Evolutionary conservation across 2,888 invertebrate genomes (phyloP).

Genomic region (Lasioglossum lativentre): DNA sequence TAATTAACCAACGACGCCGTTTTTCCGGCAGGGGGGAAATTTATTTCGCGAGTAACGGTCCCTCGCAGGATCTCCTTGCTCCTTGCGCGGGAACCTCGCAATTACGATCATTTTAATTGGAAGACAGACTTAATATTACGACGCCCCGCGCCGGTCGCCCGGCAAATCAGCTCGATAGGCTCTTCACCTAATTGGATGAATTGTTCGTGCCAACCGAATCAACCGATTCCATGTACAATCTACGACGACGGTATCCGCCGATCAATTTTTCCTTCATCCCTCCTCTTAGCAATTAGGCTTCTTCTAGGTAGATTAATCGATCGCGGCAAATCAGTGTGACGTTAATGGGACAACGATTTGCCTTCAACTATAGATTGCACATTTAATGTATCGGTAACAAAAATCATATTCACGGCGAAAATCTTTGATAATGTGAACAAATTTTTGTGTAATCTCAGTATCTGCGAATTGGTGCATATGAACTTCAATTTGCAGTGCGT

Average conservation of each 20-base stretch:
- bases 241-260: background rate
- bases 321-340: background rate
- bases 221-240: background rate
- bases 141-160: background rate
- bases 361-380: too few species aligned
- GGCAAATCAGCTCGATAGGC: slow-evolving; percentile 13
- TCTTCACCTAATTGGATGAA: slow-evolving; percentile 19
- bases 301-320: background rate
- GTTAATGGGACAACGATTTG: background rate
- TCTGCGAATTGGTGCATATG: too few species aligned
- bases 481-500: too few species aligned
- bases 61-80: background rate
- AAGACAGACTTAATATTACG: slow-evolving; percentile 16
- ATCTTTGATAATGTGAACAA: too few species aligned
- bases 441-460: too few species aligned
- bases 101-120: slow-evolving; percentile 37
- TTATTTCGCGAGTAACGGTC: slow-evolving; percentile 39
- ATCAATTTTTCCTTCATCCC: background rate
- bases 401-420: background rate
- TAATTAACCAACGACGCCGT: slow-evolving; percentile 40
- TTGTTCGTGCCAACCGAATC: slow-evolving; percentile 10
- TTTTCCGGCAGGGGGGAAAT: slow-evolving; percentile 45
- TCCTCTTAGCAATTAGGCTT: background rate
- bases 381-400: too few species aligned
- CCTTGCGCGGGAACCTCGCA: slow-evolving; percentile 14